Percentiles rank a stretch among this genome's conserved stretches.
Conservation (phyloP, 2,888 invertebrate genomes). For the Dicycla oo region DNA sequence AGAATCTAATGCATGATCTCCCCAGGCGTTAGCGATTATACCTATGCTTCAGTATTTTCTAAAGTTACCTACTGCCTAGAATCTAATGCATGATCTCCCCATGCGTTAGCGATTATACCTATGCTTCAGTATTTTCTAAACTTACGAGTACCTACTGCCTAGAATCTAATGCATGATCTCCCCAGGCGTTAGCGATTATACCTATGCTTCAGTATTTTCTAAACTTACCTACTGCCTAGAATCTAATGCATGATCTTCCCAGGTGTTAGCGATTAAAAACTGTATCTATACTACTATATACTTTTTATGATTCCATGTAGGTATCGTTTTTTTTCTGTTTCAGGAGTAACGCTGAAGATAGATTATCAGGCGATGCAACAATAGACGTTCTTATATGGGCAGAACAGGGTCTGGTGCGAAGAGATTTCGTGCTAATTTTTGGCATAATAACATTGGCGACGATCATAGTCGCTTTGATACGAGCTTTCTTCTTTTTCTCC, state of each 20-base stretch:
- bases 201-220: neutral
- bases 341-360: slow-evolving; percentile 85
- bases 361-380: slow-evolving; percentile 82
- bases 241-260: neutral
- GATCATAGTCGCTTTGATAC: slow-evolving; percentile 90
- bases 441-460: slow-evolving; percentile 89
- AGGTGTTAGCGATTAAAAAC: neutral
- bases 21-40: too few relatives aligned
- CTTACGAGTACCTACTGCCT: too few relatives aligned
- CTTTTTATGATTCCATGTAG: neutral
- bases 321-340: slow-evolving; percentile 24
- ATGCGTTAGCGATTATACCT: too few relatives aligned
- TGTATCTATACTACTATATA: neutral
- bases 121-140: too few relatives aligned
- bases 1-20: neutral
- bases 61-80: too few relatives aligned
- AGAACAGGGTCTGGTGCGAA: slow-evolving; percentile 78
- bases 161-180: too few relatives aligned
- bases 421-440: slow-evolving; percentile 88
- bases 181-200: too few relatives aligned
- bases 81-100: too few relatives aligned
- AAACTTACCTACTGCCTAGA: neutral
- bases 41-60: too few relatives aligned
- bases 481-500: slow-evolving; percentile 92
- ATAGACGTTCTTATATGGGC: slow-evolving; percentile 82